These are phyloP conservation scores for Chaetodon trifascialis DNA, from an alignment of 2,113 vertebrate species.

Conservation along the genomic window DNA sequence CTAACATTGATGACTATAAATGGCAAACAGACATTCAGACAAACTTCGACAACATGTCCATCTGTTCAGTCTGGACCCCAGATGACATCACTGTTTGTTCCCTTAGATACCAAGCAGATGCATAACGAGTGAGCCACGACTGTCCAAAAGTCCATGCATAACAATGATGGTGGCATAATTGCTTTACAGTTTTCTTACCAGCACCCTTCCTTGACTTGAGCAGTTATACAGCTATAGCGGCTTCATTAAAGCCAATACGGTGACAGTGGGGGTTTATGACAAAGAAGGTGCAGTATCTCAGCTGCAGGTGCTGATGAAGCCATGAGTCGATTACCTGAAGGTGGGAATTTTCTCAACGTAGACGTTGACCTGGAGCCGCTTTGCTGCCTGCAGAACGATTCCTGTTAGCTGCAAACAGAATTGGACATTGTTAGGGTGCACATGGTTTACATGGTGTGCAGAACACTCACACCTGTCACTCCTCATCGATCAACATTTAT, in stretches of 20 bases:
- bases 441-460: neutral
- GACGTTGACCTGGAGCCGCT: conserved; percentile 92
- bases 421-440: neutral
- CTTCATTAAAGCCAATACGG: neutral
- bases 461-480: neutral
- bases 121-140: conserved; percentile 27
- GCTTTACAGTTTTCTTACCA: conserved; percentile 32
- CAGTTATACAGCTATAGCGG: neutral
- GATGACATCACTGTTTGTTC: conserved; percentile 8
- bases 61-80: neutral
- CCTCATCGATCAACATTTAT: neutral
- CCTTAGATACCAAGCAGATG: neutral
- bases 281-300: neutral
- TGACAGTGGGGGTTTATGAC: neutral
- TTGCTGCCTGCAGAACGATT: conserved; percentile 88
- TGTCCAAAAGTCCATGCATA: conserved; percentile 68
- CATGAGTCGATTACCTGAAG: conserved; percentile 86
- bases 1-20: neutral
- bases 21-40: no score
- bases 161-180: conserved; percentile 66
- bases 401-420: conserved; percentile 90
- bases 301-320: neutral
- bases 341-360: conserved; percentile 83
- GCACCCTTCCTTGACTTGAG: neutral
- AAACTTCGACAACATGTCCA: neutral